These are phyloP conservation scores for Phyllostomus discolor DNA, from an alignment of 2,113 vertebrate genomes.

Conservation along the genomic window DNA sequence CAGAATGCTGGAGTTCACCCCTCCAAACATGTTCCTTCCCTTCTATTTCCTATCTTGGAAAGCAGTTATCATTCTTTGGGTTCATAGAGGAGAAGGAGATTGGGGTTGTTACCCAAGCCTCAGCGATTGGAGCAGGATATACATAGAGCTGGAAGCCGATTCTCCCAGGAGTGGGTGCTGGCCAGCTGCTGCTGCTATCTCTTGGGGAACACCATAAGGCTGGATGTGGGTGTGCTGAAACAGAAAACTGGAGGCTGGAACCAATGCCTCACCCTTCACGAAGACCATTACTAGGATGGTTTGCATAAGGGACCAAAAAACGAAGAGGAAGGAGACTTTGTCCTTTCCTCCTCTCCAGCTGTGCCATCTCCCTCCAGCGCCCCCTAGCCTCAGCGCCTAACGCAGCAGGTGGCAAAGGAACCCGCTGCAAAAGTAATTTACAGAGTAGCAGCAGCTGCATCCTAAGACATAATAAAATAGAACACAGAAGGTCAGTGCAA, in stretches of 20 bases:
- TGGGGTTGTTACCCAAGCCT: neutral
- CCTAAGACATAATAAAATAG: neutral
- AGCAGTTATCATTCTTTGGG: neutral
- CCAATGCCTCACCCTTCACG: neutral
- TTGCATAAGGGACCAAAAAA: neutral
- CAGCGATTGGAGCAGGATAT: neutral
- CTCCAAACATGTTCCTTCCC: neutral
- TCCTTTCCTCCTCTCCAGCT: neutral
- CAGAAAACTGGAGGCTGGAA: neutral
- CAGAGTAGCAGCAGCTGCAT: rapidly evolving
- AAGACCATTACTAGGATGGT: neutral
- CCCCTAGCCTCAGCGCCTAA: neutral
- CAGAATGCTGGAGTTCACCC: neutral
- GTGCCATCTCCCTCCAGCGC: neutral
- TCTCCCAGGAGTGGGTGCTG: neutral
- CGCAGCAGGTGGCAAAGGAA: rapidly evolving
- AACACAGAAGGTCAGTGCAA: neutral
- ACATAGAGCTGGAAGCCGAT: neutral
- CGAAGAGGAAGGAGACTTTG: neutral
- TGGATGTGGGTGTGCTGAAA: neutral
- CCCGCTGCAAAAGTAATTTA: neutral
- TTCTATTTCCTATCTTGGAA: neutral
- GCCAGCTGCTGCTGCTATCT: neutral
- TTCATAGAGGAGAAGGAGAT: neutral
- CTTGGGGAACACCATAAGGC: neutral